A percentile compares a stretch with the other conserved stretches of the same genome.
Conservation (phyloP, 2,888 invertebrate genomes). For the Drosophila recens region DNA sequence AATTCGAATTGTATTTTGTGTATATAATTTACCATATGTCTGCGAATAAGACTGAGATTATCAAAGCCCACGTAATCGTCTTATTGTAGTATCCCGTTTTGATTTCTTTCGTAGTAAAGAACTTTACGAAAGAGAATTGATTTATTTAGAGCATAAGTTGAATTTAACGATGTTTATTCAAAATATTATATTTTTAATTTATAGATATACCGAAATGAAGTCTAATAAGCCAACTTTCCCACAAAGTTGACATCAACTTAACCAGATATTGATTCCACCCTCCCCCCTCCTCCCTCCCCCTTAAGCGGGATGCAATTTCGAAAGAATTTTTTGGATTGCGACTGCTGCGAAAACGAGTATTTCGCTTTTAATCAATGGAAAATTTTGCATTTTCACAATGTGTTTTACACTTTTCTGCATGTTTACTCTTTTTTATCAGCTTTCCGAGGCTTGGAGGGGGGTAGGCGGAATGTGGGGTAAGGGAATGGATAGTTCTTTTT, state of each 20-base stretch:
- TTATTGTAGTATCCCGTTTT: neutral
- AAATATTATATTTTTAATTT: neutral
- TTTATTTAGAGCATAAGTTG: neutral
- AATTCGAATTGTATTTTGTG: too few species aligned
- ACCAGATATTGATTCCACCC: neutral
- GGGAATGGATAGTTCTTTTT: neutral
- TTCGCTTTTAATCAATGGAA: conserved; percentile 69
- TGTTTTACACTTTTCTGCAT: conserved; percentile 75
- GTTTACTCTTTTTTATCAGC: conserved; percentile 19
- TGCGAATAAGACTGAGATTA: neutral
- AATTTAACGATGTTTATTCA: neutral
- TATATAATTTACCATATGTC: too few species aligned
- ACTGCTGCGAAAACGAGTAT: conserved; percentile 22
- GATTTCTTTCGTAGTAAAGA: too few species aligned
- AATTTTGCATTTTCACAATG: conserved; percentile 73
- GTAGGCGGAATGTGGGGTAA: neutral
- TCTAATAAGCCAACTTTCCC: neutral
- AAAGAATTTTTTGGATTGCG: conserved; percentile 17
- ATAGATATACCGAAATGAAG: neutral
- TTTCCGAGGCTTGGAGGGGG: neutral
- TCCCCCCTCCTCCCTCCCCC: neutral
- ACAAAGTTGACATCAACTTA: neutral
- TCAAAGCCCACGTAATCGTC: neutral
- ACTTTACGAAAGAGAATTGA: too few species aligned
- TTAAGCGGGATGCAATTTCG: neutral